Evolutionary conservation across 2,797 vertebrate species (phyloP).

Genomic region (Allobates femoralis): DNA sequence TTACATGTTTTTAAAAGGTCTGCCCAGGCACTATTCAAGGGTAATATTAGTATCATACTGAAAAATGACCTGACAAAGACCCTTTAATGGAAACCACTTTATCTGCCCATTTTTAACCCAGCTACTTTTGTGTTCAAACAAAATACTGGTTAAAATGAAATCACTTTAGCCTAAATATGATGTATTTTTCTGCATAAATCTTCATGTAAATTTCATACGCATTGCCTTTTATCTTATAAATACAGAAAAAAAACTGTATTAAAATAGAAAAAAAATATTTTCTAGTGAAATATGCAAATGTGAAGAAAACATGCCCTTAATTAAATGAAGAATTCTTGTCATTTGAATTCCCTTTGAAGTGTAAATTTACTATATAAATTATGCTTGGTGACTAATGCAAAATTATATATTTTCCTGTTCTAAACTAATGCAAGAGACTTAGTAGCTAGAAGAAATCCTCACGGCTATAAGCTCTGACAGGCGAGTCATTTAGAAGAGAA

Average conservation of each 20-base stretch:
- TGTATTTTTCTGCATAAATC: slow-evolving; percentile 18
- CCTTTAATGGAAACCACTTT: background rate
- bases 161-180: background rate
- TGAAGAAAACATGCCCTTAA: slow-evolving; percentile 34
- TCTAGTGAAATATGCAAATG: slow-evolving; percentile 36
- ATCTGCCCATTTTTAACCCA: background rate
- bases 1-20: no score
- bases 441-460: slow-evolving; percentile 2
- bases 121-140: background rate
- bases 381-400: slow-evolving; percentile 51
- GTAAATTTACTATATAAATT: slow-evolving; percentile 45
- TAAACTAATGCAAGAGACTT: slow-evolving; percentile 32
- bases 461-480: slow-evolving; percentile 18
- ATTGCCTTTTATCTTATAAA: slow-evolving; percentile 40
- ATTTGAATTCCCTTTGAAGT: slow-evolving; percentile 55
- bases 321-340: slow-evolving; percentile 36
- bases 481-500: slow-evolving; percentile 14
- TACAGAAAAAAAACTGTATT: slow-evolving; percentile 25
- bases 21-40: no score
- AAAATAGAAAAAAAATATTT: slow-evolving; percentile 13
- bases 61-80: no score
- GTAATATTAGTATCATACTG: no score
- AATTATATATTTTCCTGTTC: slow-evolving; percentile 31
- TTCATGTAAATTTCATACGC: slow-evolving; percentile 24
- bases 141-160: background rate